Conservation (phyloP, 2,888 invertebrate genomes). For the Drosophila atripex region DNA sequence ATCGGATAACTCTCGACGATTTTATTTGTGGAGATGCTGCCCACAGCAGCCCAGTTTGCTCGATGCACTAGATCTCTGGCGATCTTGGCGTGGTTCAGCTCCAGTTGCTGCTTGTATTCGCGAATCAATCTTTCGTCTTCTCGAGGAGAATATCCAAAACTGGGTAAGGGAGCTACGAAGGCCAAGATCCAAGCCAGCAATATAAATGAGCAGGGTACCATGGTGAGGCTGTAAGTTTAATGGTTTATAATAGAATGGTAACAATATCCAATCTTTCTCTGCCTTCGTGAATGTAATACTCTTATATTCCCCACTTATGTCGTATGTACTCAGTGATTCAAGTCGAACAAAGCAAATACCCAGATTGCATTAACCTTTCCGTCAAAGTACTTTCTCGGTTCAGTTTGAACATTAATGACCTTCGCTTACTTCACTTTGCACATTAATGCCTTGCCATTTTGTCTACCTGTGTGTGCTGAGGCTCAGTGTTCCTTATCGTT, state of each 20-base stretch:
- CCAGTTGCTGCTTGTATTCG: conserved; percentile 55
- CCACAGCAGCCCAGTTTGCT: conserved; percentile 82
- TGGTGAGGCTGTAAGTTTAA: conserved; percentile 27
- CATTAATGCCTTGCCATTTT: conserved; percentile 2
- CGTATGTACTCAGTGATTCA: background rate
- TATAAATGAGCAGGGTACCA: conserved; percentile 28
- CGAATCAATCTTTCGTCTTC: conserved; percentile 73
- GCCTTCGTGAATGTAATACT: background rate
- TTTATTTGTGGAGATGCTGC: conserved; percentile 80
- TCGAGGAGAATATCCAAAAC: conserved; percentile 68
- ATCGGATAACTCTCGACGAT: conserved; percentile 81
- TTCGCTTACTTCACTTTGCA: conserved; percentile 6
- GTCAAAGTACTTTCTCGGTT: background rate
- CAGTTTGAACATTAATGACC: conserved; percentile 7
- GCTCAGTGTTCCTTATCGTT: conserved; percentile 8
- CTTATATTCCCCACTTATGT: background rate
- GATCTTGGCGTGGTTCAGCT: conserved; percentile 80
- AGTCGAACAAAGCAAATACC: background rate
- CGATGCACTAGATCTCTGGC: conserved; percentile 82
- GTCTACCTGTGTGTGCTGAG: conserved; percentile 6
- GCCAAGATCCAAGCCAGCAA: conserved; percentile 34
- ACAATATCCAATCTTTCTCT: background rate
- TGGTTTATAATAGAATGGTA: too few species aligned
- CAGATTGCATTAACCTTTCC: background rate
- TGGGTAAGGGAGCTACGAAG: conserved; percentile 17